These are phyloP conservation scores for Macrocentrus cingulum DNA, from an alignment of 1,140 invertebrate species.

Conservation along the genomic window DNA sequence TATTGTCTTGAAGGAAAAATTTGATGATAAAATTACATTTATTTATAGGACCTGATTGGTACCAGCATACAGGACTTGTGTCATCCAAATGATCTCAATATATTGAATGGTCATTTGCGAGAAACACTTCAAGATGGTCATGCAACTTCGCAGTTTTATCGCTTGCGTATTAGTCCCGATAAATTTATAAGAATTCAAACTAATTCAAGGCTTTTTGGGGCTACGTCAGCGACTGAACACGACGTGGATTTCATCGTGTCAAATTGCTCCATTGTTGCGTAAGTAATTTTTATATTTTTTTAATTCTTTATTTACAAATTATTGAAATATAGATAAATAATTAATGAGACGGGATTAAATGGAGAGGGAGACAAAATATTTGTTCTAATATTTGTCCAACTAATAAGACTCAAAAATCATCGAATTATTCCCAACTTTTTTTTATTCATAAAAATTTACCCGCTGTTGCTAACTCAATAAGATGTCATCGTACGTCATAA, in stretches of 20 bases:
- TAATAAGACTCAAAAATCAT: too few relatives aligned
- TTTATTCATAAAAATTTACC: too few relatives aligned
- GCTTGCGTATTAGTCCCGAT: constrained; percentile 73
- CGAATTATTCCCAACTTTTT: too few relatives aligned
- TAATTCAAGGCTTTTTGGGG: constrained; percentile 81
- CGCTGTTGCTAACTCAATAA: too few relatives aligned
- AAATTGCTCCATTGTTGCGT: constrained; percentile 80
- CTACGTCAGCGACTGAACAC: constrained; percentile 64
- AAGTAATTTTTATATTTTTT: constrained; percentile 43
- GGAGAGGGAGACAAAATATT: too few relatives aligned
- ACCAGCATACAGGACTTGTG: constrained; percentile 75
- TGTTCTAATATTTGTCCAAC: too few relatives aligned
- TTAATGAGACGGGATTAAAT: too few relatives aligned
- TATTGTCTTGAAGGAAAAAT: too few relatives aligned
- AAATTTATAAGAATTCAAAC: constrained; percentile 84
- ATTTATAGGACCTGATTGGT: constrained; percentile 65
- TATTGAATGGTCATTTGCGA: constrained; percentile 73
- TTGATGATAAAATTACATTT: constrained; percentile 24
- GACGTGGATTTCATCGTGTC: constrained; percentile 89
- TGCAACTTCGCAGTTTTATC: constrained; percentile 75
- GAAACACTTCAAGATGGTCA: constrained; percentile 71
- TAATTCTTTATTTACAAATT: background rate
- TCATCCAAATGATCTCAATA: constrained; percentile 73
- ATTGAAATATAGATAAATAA: background rate
- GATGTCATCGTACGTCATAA: background rate